Conservation (phyloP, 2,797 vertebrate genomes). For the Phataginus tetradactyla region DNA sequence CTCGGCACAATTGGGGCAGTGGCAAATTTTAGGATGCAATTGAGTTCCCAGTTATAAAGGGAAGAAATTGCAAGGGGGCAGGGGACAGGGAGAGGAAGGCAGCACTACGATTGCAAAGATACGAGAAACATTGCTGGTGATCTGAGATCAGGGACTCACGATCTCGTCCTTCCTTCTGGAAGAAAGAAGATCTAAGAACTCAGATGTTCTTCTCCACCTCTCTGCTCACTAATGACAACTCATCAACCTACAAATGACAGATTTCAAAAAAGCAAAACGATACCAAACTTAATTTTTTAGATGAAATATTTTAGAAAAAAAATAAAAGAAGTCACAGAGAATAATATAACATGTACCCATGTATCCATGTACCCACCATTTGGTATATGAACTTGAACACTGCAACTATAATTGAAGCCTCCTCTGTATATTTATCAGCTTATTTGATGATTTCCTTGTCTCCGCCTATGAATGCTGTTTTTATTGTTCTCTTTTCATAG, state of each 20-base stretch:
- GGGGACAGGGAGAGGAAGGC: neutral
- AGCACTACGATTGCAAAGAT: neutral
- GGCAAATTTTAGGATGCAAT: constrained; percentile 65
- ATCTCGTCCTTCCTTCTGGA: neutral
- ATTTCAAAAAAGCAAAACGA: neutral
- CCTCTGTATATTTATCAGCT: neutral
- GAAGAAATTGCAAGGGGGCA: neutral
- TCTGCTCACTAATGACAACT: neutral
- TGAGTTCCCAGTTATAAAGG: constrained; percentile 30
- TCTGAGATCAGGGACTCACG: neutral
- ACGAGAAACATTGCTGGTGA: neutral
- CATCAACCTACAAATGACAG: neutral
- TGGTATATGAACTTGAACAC: neutral
- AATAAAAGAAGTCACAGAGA: neutral
- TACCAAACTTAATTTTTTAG: neutral
- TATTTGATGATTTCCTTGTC: neutral
- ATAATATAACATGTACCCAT: neutral
- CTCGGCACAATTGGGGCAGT: constrained; percentile 45
- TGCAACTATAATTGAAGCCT: neutral
- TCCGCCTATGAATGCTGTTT: neutral
- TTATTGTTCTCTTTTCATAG: constrained; percentile 10
- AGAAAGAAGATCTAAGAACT: neutral
- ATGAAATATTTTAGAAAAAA: constrained; percentile 7
- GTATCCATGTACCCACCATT: neutral
- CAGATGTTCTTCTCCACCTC: neutral